Percentiles rank a stretch among this genome's conserved stretches.
Evolutionary conservation across 2,113 vertebrate genomes (phyloP).

Genomic region (Clinocottus analis): DNA sequence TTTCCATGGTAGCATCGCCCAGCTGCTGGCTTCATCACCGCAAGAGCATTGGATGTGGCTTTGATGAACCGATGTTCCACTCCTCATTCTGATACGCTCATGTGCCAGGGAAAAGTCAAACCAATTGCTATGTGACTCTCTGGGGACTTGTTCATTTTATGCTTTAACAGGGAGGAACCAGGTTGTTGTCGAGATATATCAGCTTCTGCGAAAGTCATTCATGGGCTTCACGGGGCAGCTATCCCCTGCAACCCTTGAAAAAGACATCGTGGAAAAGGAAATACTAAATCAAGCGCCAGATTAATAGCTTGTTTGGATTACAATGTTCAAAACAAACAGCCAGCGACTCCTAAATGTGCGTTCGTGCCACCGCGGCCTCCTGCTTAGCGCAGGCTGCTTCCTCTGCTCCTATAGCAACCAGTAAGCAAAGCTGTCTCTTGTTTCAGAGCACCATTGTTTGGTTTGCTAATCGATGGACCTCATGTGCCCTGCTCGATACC

Average conservation of each 20-base stretch:
- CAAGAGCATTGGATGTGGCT: conserved; percentile 5
- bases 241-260: conserved; percentile 47
- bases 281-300: conserved; percentile 59
- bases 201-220: conserved; percentile 76
- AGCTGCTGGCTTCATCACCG: conserved; percentile 36
- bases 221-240: conserved; percentile 10
- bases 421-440: conserved; percentile 80
- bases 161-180: conserved; percentile 66
- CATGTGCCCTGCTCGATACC: conserved; percentile 46
- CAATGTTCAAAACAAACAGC: conserved; percentile 76
- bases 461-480: conserved; percentile 69
- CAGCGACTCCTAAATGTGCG: conserved; percentile 46
- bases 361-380: conserved; percentile 57
- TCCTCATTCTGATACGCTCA: conserved; percentile 15
- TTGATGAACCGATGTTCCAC: conserved; percentile 47
- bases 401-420: conserved; percentile 76
- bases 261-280: conserved; percentile 52
- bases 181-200: conserved; percentile 62
- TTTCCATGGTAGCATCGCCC: conserved; percentile 27
- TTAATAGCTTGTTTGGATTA: conserved; percentile 76
- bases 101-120: conserved; percentile 59
- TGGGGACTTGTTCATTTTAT: conserved; percentile 66
- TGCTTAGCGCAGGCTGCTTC: conserved; percentile 60
- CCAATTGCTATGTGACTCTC: conserved; percentile 56
- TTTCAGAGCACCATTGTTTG: conserved; percentile 76